Evolutionary conservation across 2,888 invertebrate species (phyloP), one percentile per base, ranked within the genome.

Genomic region (Syritta pipiens): DNA sequence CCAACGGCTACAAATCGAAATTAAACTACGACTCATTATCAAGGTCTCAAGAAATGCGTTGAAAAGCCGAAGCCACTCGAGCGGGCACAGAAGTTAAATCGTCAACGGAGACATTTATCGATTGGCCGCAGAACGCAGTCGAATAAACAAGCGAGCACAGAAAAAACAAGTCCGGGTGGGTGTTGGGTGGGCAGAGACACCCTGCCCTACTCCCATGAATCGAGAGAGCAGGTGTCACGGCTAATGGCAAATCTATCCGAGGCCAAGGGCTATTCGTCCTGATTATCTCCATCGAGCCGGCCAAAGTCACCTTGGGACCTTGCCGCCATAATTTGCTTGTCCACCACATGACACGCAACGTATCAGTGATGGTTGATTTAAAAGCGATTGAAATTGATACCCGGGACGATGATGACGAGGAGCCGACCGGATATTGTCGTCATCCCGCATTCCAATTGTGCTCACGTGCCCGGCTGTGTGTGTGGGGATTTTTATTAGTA

Each of bases 311-410:
- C 22, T 40, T 32, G 49, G 55, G 55, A 49, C 10, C 32, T 26
- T 60, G 53, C 28, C 37, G 65, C 63, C 44, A 51, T 59, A 63
- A 30, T 30, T 60, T 12, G 65, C 26, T 48, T 30, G 35, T 53
- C 46, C 40, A 51, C 60, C 32, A 44, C 10, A 2, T 32, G 49
- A 59, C 46, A 40, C 62, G 60, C 30, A 20, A 26, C 55, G 22
- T n/a, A n/a, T n/a, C 12, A 10, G 53, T 77, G 62, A 74, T 62
- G 74, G 60, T 68, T 79, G 79, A 79, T 74, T 67, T 67, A 62
- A 67, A 74, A 59, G 67, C 67, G 74, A 79, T 79, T 74, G 79
- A 74, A 79, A 74, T 74, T 79, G 67, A 74, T 74, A 79, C 65
- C 35, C 40, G 14, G 40, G 48, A 59, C 53, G 44, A 72, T 10